Conservation (phyloP, 2,888 invertebrate genomes). For the Nycteola revayana region DNA sequence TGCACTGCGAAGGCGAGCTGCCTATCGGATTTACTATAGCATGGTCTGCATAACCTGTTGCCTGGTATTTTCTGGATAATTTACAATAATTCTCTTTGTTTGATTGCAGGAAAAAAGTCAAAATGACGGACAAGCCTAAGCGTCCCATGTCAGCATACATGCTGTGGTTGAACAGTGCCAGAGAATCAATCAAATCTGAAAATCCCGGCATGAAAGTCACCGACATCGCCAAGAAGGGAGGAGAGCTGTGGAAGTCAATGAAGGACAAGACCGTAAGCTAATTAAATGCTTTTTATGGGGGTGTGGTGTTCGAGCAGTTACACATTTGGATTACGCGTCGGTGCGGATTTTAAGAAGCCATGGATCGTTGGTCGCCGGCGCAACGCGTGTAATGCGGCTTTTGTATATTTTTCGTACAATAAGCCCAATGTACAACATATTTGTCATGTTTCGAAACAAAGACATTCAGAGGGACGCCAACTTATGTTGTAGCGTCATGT, state of each 20-base stretch:
- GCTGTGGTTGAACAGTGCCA: constrained; percentile 95
- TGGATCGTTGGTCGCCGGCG: no score
- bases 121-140: constrained; percentile 95
- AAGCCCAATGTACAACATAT: no score
- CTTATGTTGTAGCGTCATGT: no score
- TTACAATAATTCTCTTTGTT: constrained; percentile 36
- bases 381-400: no score
- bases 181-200: constrained; percentile 94
- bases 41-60: constrained; percentile 58
- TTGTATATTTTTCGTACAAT: no score
- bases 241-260: constrained; percentile 96
- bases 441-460: no score
- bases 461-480: no score
- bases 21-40: constrained; percentile 38
- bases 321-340: no score
- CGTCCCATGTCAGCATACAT: constrained; percentile 96
- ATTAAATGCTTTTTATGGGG: background rate
- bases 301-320: no score
- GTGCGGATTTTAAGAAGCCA: no score
- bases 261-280: constrained; percentile 90
- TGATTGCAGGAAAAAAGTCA: constrained; percentile 81
- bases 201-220: constrained; percentile 95
- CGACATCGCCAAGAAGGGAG: constrained; percentile 96
- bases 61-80: constrained; percentile 34
- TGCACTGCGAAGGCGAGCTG: constrained; percentile 49